Conservation (phyloP, 2,797 vertebrate genomes). For the Chromobotia macracanthus region DNA sequence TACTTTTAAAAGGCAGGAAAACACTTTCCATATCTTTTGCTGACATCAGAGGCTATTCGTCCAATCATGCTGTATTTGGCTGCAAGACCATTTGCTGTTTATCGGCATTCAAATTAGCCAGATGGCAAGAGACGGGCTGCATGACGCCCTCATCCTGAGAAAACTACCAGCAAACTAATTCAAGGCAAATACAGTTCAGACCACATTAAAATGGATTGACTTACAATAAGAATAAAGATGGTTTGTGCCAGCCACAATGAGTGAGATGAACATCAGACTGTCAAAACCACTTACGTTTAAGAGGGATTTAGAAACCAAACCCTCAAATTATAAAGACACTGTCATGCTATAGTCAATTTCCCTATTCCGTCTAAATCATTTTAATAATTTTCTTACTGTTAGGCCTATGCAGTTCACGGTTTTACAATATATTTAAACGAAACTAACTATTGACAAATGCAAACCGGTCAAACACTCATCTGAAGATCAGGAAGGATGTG, state of each 20-base stretch:
- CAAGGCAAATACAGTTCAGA: neutral
- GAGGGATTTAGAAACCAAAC: neutral
- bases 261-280: neutral
- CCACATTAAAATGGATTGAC: neutral
- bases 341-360: too few species aligned
- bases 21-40: neutral
- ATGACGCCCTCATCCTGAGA: neutral
- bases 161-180: neutral
- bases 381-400: too few species aligned
- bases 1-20: neutral
- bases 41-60: neutral
- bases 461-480: too few species aligned
- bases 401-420: too few species aligned
- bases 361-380: too few species aligned
- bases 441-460: too few species aligned
- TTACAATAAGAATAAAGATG: neutral
- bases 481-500: too few species aligned
- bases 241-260: neutral
- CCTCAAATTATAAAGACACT: neutral
- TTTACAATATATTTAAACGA: too few species aligned
- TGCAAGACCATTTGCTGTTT: neutral
- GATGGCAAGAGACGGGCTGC: neutral
- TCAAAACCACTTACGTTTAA: neutral
- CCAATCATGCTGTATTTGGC: neutral
- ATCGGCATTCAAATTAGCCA: neutral